phyloP scores from a whole-genome alignment of 2,113 vertebrate species.

The Sylvia atricapilla region DNA sequence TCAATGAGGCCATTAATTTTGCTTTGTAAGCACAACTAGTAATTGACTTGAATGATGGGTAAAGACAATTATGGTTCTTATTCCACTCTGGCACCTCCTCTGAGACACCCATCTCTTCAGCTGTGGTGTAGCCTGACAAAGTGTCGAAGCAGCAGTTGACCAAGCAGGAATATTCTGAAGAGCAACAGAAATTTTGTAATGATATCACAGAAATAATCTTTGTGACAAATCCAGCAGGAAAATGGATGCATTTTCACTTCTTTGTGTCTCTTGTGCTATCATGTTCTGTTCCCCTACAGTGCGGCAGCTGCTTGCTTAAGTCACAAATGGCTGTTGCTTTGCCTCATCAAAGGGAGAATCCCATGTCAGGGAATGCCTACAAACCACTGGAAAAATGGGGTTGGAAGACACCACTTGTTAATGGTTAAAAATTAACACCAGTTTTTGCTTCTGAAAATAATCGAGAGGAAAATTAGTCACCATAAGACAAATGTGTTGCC shows the following conservation, averaged over 20 bases:
- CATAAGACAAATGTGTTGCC: background rate
- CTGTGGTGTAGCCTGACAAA: background rate
- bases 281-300: background rate
- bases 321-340: background rate
- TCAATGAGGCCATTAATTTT: background rate
- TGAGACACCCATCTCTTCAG: background rate
- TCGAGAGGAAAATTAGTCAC: background rate
- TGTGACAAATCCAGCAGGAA: background rate
- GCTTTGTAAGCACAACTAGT: background rate
- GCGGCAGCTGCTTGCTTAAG: background rate
- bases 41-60: background rate
- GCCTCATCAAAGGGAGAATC: background rate
- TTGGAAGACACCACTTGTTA: background rate
- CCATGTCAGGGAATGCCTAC: background rate
- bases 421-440: background rate
- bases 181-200: background rate
- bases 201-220: background rate
- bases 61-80: background rate
- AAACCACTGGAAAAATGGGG: background rate
- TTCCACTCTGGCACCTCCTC: background rate
- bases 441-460: background rate
- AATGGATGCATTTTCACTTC: background rate
- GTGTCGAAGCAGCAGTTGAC: background rate
- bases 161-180: background rate
- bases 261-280: fast-evolving